phyloP scores from a whole-genome alignment of 2,797 vertebrate species.

The Micrastur ruficollis region DNA sequence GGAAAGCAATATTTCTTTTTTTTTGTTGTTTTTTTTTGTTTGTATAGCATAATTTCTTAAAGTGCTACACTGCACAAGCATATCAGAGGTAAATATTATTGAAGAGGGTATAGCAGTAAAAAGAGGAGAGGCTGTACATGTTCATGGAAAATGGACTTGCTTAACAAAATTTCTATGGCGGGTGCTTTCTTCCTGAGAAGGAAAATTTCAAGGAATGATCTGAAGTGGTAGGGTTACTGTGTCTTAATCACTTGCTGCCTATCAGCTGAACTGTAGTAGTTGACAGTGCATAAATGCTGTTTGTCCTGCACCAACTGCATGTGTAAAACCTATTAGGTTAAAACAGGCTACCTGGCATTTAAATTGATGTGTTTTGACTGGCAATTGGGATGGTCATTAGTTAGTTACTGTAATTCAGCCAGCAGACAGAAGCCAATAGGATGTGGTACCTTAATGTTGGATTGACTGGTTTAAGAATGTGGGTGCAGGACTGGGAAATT shows the following conservation, averaged over 20 bases:
- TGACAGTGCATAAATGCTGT: background rate
- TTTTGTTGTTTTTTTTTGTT: background rate
- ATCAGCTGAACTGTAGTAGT: background rate
- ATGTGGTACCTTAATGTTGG: background rate
- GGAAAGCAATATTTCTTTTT: background rate
- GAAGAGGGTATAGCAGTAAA: background rate
- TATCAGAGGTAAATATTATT: background rate
- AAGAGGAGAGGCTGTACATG: background rate
- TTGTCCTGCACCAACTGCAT: background rate
- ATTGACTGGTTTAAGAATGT: background rate
- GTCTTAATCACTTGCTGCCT: background rate
- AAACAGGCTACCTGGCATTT: background rate
- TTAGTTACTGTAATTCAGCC: background rate
- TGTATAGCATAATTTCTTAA: background rate
- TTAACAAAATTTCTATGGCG: background rate
- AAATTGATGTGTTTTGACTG: constrained; percentile 9
- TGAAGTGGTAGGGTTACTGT: background rate
- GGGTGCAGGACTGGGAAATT: background rate
- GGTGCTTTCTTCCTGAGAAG: background rate
- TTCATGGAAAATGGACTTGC: background rate
- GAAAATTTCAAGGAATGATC: background rate
- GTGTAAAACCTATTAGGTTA: background rate
- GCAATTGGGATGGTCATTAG: background rate
- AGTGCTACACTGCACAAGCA: background rate
- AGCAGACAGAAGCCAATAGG: background rate